These are phyloP conservation scores for Subanguina moxae DNA, from an alignment of 1,140 invertebrate genomes.

Conservation along the genomic window DNA sequence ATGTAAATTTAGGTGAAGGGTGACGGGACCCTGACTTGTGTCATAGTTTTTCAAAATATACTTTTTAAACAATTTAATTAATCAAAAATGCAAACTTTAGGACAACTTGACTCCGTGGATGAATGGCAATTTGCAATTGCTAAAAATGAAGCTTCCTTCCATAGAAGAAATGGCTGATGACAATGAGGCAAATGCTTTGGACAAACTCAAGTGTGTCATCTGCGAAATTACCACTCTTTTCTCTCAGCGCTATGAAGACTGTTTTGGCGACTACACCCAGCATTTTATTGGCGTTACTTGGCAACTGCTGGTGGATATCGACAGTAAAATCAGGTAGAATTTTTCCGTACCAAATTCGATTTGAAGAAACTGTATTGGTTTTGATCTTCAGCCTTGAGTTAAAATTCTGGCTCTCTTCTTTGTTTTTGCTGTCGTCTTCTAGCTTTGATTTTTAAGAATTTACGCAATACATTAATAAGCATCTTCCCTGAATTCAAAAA, in stretches of 20 bases:
- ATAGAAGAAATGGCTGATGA: constrained; percentile 64
- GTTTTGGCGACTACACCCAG: constrained; percentile 81
- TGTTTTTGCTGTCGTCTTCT: too few species aligned
- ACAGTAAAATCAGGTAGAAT: constrained; percentile 67
- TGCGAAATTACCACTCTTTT: constrained; percentile 91
- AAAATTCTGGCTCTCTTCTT: too few species aligned
- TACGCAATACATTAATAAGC: too few species aligned
- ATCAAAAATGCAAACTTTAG: constrained; percentile 9
- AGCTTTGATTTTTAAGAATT: too few species aligned
- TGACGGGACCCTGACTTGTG: too few species aligned
- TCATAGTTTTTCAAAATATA: neutral
- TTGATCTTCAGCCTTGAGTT: too few species aligned
- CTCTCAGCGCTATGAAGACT: constrained; percentile 94
- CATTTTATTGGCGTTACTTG: constrained; percentile 87
- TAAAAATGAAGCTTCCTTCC: constrained; percentile 31
- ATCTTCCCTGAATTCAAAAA: too few species aligned
- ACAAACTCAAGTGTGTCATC: constrained; percentile 80
- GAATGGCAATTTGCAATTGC: constrained; percentile 36
- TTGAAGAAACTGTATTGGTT: too few species aligned
- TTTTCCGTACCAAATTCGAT: neutral
- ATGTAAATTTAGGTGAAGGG: too few species aligned
- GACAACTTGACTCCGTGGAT: constrained; percentile 42
- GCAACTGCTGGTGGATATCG: constrained; percentile 71
- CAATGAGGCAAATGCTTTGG: constrained; percentile 75
- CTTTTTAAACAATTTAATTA: too few species aligned